Evolutionary conservation across 2,888 invertebrate genomes (phyloP), one percentile per base, ranked within the genome.

Genomic region (Fabriciana adippe): DNA sequence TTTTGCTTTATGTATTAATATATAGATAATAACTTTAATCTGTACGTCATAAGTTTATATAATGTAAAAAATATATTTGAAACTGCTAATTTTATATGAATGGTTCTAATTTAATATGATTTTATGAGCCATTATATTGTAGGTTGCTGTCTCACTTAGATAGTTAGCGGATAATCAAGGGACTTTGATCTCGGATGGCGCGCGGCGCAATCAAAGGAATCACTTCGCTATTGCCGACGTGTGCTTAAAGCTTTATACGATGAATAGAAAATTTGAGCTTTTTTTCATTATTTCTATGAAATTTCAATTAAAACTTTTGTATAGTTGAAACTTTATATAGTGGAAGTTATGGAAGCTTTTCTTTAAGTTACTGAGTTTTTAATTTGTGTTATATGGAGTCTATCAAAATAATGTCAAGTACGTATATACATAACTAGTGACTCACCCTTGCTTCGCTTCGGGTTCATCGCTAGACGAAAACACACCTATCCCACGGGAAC

Each of bases 131-230:
- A 18, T 4, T 59, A 48, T 59, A 31, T 16, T 1, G 31, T 31
- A 59, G 59, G n/a, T 41, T 8, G 35, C 35, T 11, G 35, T 59
- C 48, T 59, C 59, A 48, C 48, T 59, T 26, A 59, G 48, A 59
- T 26, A 59, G 59, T 48, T 48, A 48, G 16, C 31, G 48, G 15
- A 47, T 48, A 26, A 48, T 59, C 57, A 57, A 57, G 47, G 11
- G 47, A 26, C 57, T 57, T 57, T 57, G 47, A 57, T 57, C 57
- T 26, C 13, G 26, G 11, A 41, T 41, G 21, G 26, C 47, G 57
- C 16, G 21, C 45, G 45, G 56, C 56, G 56, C 1, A 45, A 18
- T 59, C 59, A 59, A 59, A 59, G 26, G 48, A 31, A 48, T 13
- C 26, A 56, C 54, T 41, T 16, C 41, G 55, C 35, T 51, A 26